Percentiles rank a stretch among this genome's conserved stretches.
Evolutionary conservation across 2,113 vertebrate genomes (phyloP).

Genomic region (Heliornis fulica): DNA sequence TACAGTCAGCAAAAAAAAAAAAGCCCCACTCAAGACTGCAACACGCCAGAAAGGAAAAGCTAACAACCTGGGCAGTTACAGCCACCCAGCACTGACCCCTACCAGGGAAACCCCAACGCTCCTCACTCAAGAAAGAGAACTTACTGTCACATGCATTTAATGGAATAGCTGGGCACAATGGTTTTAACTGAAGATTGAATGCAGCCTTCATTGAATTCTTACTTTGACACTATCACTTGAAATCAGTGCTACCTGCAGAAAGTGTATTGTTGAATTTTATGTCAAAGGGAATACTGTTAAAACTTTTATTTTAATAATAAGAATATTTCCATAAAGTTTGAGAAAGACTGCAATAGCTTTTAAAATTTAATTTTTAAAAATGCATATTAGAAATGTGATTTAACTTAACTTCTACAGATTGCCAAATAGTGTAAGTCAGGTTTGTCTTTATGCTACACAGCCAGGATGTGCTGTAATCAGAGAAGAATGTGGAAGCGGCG

Average conservation of each 20-base stretch:
- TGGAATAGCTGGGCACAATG: slow-evolving; percentile 59
- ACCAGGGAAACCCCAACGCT: slow-evolving; percentile 1
- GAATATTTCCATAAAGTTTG: not conserved
- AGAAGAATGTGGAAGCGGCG: not conserved
- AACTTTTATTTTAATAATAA: not conserved
- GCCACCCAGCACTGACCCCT: not conserved
- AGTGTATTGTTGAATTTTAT: slow-evolving; percentile 31
- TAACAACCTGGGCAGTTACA: not conserved
- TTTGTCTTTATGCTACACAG: not conserved
- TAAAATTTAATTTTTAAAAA: not conserved
- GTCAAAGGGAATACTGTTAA: slow-evolving; percentile 13
- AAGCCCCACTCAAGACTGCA: not conserved
- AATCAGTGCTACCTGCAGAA: slow-evolving; percentile 61
- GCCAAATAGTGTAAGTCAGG: not conserved
- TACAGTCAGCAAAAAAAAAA: not conserved
- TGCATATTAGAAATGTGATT: not conserved
- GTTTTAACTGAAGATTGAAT: slow-evolving; percentile 29
- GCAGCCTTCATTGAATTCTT: slow-evolving; percentile 58
- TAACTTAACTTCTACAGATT: not conserved
- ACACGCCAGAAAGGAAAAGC: not conserved
- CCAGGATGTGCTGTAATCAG: not conserved
- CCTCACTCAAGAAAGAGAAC: slow-evolving; percentile 34
- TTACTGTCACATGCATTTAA: slow-evolving; percentile 52
- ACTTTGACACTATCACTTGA: slow-evolving; percentile 63
- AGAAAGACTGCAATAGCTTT: not conserved